phyloP scores from a whole-genome alignment of 2,888 invertebrate species.

The Catocala nupta region DNA sequence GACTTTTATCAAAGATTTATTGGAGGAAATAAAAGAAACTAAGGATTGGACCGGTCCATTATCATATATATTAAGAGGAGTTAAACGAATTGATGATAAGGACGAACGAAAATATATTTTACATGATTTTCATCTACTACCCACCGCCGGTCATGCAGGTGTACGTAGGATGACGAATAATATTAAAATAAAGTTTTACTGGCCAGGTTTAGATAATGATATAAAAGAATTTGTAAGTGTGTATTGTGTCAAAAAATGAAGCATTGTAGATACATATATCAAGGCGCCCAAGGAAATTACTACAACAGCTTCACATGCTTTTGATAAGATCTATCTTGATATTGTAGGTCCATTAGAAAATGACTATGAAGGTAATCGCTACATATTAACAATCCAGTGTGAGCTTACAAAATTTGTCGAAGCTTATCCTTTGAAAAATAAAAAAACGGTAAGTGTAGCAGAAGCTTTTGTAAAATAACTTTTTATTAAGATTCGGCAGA shows the following conservation, averaged over 20 bases:
- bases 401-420: not conserved
- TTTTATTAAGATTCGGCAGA: too few species aligned
- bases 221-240: not conserved
- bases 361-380: not conserved
- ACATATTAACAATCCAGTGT: slow-evolving; percentile 4
- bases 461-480: too few species aligned
- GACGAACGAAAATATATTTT: not conserved
- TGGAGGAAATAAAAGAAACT: too few species aligned
- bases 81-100: too few species aligned
- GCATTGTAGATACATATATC: not conserved
- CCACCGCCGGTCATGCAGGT: not conserved
- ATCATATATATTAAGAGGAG: too few species aligned
- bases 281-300: not conserved
- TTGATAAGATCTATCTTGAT: slow-evolving; percentile 4
- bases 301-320: slow-evolving; percentile 2
- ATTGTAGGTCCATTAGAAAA: not conserved
- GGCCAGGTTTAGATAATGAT: not conserved
- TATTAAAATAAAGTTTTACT: not conserved
- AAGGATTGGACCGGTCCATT: too few species aligned
- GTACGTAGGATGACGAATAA: not conserved
- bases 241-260: not conserved
- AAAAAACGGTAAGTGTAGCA: not conserved
- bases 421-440: slow-evolving; percentile 1
- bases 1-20: too few species aligned
- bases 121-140: slow-evolving; percentile 4